Evolutionary conservation across 2,797 vertebrate species (phyloP), one percentile per base, ranked within the genome.

Genomic region (Protonibea diacanthus): DNA sequence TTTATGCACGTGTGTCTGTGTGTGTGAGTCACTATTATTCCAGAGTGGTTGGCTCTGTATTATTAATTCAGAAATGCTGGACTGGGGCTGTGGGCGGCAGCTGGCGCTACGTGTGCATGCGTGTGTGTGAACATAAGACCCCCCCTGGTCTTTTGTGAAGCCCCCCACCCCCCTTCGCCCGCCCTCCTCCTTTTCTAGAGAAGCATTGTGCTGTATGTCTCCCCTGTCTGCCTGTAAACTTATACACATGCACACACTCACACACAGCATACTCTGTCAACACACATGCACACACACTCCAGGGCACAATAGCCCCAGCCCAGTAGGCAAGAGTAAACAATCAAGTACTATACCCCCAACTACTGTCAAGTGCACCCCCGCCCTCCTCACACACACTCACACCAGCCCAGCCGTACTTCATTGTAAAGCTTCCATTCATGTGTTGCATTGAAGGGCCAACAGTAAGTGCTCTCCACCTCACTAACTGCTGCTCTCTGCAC

Each of bases 51-150:
- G 91, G 91, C 90, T 90, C 80, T 92, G 86, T 94, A 95, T 95
- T 95, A 95, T 96, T 95, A 93, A 96, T 96, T 96, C 94, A 95
- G 90, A 93, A 94, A 93, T 87, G 89, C 88, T 81, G 78, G 83
- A 86, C 84, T 85, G 90, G 79, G 80, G 88, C 87, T 83, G 85
- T 88, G 86, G 84, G 90, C 80, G 45, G 92, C 93, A 94, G 93
- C 92, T 94, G 93, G 89, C 78, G 70, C 81, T 85, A 89, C 53
- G 76, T 76, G 64, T 86, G 78, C 38, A 70, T 85, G 80, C 23
- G 71, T 72, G 74, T 62, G 86, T 81, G 69, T 72, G 71, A 58
- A 86, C 83, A 88, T 83, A 86, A 80, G 89, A 84, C 86, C 81
- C 81, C 33, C 78, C 74, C 72, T 72, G 71, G 65, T 84, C 91